Base-by-base conservation (phyloP, 2,797 vertebrate genomes). In the Melanotaenia parkinsoni region DNA sequence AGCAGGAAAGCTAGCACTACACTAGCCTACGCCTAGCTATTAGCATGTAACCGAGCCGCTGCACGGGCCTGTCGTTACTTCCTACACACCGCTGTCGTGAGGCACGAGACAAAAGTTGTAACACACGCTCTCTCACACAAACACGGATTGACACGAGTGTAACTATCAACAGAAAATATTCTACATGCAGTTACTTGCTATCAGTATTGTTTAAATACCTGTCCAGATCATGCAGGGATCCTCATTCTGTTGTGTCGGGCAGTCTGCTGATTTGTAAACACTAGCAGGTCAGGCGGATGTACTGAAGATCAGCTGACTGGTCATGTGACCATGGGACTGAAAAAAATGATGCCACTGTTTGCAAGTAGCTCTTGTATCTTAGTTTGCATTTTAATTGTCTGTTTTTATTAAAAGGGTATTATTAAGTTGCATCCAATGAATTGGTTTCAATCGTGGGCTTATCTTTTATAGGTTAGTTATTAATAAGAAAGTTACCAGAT, bases 191-290 rank as follows among this genome's bases (percentile, higher is more conserved):
- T 11, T 9, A 5, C 0, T 12, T 28, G 28, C 4, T 63, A 5
- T 45, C 9, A 0, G 47, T 47, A 58, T 37, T n/a, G 28, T 33
- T 60, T 20, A 18, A 67, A 22, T 91, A 92, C 91, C 91, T 92
- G 82, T 64, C 74, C 13, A 18, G 81, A 26, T 94, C 88, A 93
- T 2, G 83, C 89, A 81, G 74, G 77, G 47, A 76, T 79, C 86
- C 63, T 84, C 94, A 94, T 95, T 82, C 86, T 90, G 87, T 57
- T 58, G 76, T 45, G 45, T 68, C 50, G 58, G 47, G 32, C 76
- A 63, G 72, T 78, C 70, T 53, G 74, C 77, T 86, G 84, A 76
- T 90, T 94, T 94, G 94, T 95, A 95, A 94, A 94, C 93, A 93
- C 71, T 77, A 63, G 84, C 91, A 62, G 84, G 82, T 85, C 89